Base-by-base conservation (phyloP, 35 echinoderm and acorn worm genomes). In the Diadema setosum region DNA sequence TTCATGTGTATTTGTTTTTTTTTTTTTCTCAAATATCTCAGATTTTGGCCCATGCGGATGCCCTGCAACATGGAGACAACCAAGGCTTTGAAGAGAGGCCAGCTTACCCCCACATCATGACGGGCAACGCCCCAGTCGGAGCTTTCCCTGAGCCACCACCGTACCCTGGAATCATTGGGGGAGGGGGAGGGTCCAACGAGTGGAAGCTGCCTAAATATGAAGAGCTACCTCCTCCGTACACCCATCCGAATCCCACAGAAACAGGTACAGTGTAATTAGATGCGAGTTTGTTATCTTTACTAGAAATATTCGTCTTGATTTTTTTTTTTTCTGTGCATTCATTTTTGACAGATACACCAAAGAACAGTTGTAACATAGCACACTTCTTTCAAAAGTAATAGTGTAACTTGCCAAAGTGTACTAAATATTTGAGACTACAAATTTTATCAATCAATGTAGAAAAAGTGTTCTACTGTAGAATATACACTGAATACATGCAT, bases 41-140 rank as follows among this genome's bases (percentile, higher is more conserved):
- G 73, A 78, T 78, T 36, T 17, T 78, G 24, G 35, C 73, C 73
- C 73, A 78, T 78, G 73, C 73, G 7, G 73, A 78, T 41, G 25
- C 73, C 16, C 40, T 78, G 2, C 73, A 78, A 23, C 73, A 78
- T 41, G 37, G 73, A 25, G 73, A 78, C 27, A 78, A 78, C 36
- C 73, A 78, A 44, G 73, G 73, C 40, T 78, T 78, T 78, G 73
- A 78, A n/a, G 73, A 78, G 73, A 43, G 73, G 37, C 73, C 73
- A 15, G 73, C 35, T 2, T 78, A 78, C 73, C 73, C 73, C 35
- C 73, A 78, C 20, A 41, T 78, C 16, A 78, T 78, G 73, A 78
- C 73, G 4, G 73, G 73, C 9, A 41, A 78, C 11, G 16, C 37
- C 30, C 73, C 73, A 39, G 73, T 78, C 11, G 73, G 73, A 7